Evolutionary conservation across 2,113 vertebrate genomes (phyloP).

Genomic region (Aix galericulata): DNA sequence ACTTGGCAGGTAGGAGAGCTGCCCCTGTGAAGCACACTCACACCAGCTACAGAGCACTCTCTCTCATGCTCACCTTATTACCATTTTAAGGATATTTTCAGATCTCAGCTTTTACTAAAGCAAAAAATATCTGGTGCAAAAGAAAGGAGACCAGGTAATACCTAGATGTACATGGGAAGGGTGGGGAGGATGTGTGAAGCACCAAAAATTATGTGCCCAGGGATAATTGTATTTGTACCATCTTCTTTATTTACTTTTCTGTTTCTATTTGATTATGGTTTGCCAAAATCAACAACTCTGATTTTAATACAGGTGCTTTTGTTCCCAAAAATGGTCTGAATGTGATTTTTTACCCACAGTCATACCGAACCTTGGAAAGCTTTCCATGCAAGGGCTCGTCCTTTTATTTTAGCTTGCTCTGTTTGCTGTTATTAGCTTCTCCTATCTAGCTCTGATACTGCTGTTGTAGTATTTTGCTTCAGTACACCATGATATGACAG

Average conservation of each 20-base stretch:
- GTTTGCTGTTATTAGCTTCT: background rate
- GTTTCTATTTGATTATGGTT: background rate
- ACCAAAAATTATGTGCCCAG: background rate
- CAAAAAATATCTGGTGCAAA: background rate
- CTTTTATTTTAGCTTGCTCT: conserved; percentile 4
- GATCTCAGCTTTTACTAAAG: background rate
- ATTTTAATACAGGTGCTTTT: conserved; percentile 48
- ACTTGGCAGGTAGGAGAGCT: conserved; percentile 14
- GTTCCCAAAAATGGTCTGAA: conserved; percentile 31
- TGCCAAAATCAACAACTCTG: conserved; percentile 38
- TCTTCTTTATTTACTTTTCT: background rate
- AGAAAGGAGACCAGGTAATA: background rate
- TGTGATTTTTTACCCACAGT: conserved; percentile 11
- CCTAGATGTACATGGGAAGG: background rate
- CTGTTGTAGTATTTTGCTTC: background rate
- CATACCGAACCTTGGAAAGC: background rate
- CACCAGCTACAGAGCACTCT: background rate
- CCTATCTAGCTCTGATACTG: background rate
- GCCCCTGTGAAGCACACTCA: background rate
- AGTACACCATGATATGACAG: background rate
- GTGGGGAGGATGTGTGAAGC: background rate
- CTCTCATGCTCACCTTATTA: background rate
- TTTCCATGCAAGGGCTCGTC: background rate
- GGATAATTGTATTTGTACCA: background rate
- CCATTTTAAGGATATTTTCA: background rate